Evolutionary conservation across 2,113 vertebrate genomes (phyloP), one percentile per base, ranked within the genome.

Genomic region (Perca flavescens): DNA sequence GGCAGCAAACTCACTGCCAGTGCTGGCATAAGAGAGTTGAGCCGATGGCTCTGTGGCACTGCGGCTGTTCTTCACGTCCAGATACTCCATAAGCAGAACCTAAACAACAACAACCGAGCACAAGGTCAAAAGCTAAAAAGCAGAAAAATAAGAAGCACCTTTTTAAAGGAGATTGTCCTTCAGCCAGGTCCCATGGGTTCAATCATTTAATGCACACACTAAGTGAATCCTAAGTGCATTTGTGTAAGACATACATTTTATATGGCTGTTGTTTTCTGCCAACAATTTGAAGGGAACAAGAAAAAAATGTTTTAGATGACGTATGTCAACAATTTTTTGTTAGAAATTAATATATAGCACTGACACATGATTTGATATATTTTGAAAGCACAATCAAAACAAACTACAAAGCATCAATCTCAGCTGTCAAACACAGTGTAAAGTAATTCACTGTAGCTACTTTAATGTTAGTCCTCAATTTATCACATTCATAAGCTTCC

Each of bases 61-160:
- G 40, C 96, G 96, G 0, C 97, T 98, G 94, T 99, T 99, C 94
- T 99, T 99, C 95, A 99, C 98, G 69, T 99, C 98, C 94, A 99
- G 95, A 68, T 99, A 99, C 78, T 99, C 98, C 0, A 97, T 99
- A 47, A 99, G 95, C 91, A 99, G 93, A 89, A 99, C 96, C 98
- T 99, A 67, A 1, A 61, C 2, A n/a, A 79, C 2, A n/a, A 79
- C 40, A 15, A 67, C 13, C 83, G 49, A 85, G 9, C 22, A 75
- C 11, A 2, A 61, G 0, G 46, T 84, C 40, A 89, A 72, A 22
- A 57, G 46, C 7, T 50, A 36, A 14, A 31, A 56, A 58, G 28
- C 19, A 67, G 12, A 58, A 31, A 3, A 46, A 72, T 13, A 21
- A 22, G 6, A n/a, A 31, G 15, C 11, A 43, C 15, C 15, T 21